These are phyloP conservation scores for Drosophila quadrilineata DNA, from an alignment of 1,140 invertebrate species.

Conservation along the genomic window DNA sequence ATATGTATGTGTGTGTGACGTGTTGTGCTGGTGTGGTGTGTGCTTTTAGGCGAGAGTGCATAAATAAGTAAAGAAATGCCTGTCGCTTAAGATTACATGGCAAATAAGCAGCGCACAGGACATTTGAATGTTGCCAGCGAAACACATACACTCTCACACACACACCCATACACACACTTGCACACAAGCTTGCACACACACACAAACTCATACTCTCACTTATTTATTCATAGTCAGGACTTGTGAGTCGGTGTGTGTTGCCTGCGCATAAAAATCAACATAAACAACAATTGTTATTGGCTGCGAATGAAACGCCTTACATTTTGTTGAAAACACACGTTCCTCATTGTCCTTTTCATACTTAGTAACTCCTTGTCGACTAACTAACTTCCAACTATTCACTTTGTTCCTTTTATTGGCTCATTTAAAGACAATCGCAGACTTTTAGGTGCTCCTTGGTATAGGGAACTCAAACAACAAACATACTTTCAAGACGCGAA, in stretches of 20 bases:
- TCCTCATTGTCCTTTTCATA: background rate
- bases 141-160: constrained; percentile 29
- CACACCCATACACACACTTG: no score
- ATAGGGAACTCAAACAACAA: no score
- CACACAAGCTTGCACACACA: constrained; percentile 18
- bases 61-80: constrained; percentile 79
- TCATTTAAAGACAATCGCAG: constrained; percentile 39
- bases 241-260: constrained; percentile 40
- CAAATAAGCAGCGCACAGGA: constrained; percentile 69
- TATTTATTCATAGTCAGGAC: constrained; percentile 77
- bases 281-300: constrained; percentile 77
- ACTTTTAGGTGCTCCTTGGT: no score
- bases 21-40: constrained; percentile 10
- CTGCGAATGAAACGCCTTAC: constrained; percentile 57
- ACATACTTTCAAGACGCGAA: no score
- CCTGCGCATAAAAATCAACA: constrained; percentile 72
- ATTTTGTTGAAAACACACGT: background rate
- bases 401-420: background rate
- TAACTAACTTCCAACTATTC: background rate
- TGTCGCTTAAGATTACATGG: constrained; percentile 79
- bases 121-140: constrained; percentile 69
- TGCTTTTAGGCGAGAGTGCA: constrained; percentile 57
- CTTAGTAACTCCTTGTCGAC: background rate
- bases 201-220: constrained; percentile 67
- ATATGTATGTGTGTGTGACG: constrained; percentile 13